A percentile compares a stretch with the other conserved stretches of the same genome.
Conservation (phyloP, 2,888 invertebrate species). For the Phengaris alcon region DNA sequence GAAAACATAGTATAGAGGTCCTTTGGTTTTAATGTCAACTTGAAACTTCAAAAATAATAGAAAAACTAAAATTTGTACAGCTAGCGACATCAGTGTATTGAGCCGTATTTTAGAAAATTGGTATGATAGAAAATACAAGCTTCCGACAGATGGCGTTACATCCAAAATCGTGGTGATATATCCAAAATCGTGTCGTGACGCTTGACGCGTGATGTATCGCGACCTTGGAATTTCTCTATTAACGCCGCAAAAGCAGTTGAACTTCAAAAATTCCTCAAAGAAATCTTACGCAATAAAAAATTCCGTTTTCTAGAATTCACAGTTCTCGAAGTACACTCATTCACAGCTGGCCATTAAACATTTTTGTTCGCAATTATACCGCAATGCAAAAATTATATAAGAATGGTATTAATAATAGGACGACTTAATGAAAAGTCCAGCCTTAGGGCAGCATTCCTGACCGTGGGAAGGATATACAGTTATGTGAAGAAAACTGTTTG, state of each 20-base stretch:
- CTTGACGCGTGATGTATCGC: too few relatives aligned
- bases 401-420: slow-evolving; percentile 43
- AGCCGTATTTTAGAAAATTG: too few relatives aligned
- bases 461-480: slow-evolving; percentile 64
- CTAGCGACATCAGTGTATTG: too few relatives aligned
- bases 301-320: slow-evolving; percentile 4
- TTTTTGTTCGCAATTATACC: slow-evolving; percentile 35
- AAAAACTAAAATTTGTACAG: too few relatives aligned
- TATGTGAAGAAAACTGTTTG: slow-evolving; percentile 68
- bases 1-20: not conserved
- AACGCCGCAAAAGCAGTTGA: too few relatives aligned
- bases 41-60: too few relatives aligned
- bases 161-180: too few relatives aligned
- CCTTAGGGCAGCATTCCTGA: slow-evolving; percentile 46
- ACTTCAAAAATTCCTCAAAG: not conserved
- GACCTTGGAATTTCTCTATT: too few relatives aligned
- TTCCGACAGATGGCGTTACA: too few relatives aligned
- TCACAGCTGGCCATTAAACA: slow-evolving; percentile 33
- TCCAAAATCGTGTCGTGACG: too few relatives aligned
- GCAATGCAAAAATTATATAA: slow-evolving; percentile 45
- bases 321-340: not conserved
- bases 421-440: slow-evolving; percentile 44
- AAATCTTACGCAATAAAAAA: not conserved
- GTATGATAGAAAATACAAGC: too few relatives aligned
- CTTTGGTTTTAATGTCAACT: not conserved